Evolutionary conservation across 2,888 invertebrate genomes (phyloP), one percentile per base, ranked within the genome.

Genomic region (Dysmachus trigonus): DNA sequence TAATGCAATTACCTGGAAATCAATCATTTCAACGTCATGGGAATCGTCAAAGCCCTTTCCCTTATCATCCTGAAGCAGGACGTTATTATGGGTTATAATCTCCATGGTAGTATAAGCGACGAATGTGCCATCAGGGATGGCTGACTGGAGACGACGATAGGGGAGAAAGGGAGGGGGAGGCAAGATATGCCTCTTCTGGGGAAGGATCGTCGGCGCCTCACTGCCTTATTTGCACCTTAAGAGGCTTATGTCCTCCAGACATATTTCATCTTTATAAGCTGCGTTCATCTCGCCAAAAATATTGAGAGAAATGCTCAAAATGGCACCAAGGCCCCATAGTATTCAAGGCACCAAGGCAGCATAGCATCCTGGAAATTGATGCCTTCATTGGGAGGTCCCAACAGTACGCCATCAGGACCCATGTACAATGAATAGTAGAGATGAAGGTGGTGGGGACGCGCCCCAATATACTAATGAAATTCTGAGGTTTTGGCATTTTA

Each of bases 81-180:
- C 91, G 88, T 92, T 92, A 88, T 92, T 92, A 2, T 92, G 90
- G 90, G 89, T 92, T 92, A 86, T 90, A 92, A 82, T 92, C 92
- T 15, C 92, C 92, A 86, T 92, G 92, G 8, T 8, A 91, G 87
- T 35, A 92, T 90, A 1, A 90, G 62, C 90, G 4, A 89, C 89
- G 87, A 91, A 92, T 5, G 88, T 77, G 7, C 87, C 87, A 85
- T 92, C 91, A 31, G 88, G 27, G 62, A 27, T 2, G 62, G 3
- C 18, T 22, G 53, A 10, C 53, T 22, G 22, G n/a, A 7, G 27
- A 62, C 22, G 7, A n/a, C n/a, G n/a, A n/a, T n/a, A n/a, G n/a
- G n/a, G n/a, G n/a, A n/a, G n/a, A n/a, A n/a, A n/a, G n/a, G n/a
- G n/a, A n/a, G 6, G 62, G 4, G 1, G 51, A n/a, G 18, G 53